phyloP scores from a whole-genome alignment of 2,797 vertebrate species.

The Mus spretus region DNA sequence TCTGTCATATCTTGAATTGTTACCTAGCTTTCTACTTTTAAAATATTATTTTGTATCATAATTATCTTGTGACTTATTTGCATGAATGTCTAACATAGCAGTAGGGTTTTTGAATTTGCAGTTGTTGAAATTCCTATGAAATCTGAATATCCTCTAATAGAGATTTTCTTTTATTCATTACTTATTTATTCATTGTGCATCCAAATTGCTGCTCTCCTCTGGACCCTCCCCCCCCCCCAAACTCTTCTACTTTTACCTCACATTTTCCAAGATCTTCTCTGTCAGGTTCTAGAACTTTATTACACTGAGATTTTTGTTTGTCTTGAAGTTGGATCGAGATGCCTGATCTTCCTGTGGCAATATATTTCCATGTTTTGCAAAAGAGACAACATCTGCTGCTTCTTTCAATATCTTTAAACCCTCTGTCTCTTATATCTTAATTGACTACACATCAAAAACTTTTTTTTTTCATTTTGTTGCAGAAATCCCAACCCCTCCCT shows the following conservation, averaged over 20 bases:
- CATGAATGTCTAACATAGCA: background rate
- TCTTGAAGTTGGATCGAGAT: background rate
- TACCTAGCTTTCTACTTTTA: background rate
- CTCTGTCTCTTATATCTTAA: background rate
- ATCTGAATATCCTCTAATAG: background rate
- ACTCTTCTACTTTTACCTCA: background rate
- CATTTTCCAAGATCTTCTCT: background rate
- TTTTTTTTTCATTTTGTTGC: background rate
- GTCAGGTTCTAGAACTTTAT: background rate
- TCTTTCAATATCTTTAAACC: background rate
- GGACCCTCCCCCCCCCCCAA: rapidly evolving
- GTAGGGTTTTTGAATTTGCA: background rate
- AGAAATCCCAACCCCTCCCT: background rate
- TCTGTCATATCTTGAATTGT: background rate
- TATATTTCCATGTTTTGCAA: background rate
- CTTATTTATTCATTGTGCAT: background rate
- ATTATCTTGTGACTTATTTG: background rate
- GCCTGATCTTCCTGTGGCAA: background rate
- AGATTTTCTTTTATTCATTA: background rate
- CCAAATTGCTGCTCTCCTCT: background rate
- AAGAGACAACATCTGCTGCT: background rate
- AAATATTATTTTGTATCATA: background rate
- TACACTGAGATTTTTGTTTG: background rate
- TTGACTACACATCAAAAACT: background rate
- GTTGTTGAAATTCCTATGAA: background rate